A percentile compares a stretch with the other conserved stretches of the same genome.
Evolutionary conservation across 2,113 vertebrate species (phyloP).

Genomic region (Hyperopisus bebe): DNA sequence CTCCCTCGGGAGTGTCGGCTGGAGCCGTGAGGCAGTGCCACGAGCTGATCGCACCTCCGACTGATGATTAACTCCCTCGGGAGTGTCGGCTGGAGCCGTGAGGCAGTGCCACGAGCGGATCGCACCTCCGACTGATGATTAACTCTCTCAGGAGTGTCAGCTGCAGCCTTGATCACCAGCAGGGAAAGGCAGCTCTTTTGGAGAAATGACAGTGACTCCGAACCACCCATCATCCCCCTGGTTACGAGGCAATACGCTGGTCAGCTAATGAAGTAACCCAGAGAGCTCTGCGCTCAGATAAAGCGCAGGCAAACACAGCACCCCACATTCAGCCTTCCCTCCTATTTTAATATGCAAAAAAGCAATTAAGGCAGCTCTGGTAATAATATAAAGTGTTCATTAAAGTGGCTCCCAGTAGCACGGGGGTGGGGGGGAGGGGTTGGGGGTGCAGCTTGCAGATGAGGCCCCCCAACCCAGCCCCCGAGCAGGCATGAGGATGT

Average conservation of each 20-base stretch:
- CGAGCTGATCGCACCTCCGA: not conserved
- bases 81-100: not conserved
- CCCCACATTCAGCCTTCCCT: not conserved
- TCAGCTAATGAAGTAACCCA: not conserved
- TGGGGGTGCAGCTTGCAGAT: not conserved
- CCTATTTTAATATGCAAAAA: constrained; percentile 25
- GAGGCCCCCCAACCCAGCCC: not conserved
- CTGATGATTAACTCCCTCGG: not conserved
- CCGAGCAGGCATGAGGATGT: not conserved
- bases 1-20: not conserved
- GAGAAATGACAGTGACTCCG: not conserved
- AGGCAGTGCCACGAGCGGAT: not conserved
- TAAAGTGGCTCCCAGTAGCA: constrained; percentile 11
- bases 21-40: not conserved
- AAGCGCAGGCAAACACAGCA: not conserved
- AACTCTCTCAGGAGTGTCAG: not conserved
- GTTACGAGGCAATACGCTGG: not conserved
- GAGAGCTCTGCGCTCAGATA: not conserved
- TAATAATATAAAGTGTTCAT: constrained; percentile 25
- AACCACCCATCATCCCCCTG: not conserved
- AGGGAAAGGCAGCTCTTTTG: not conserved
- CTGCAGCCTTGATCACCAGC: not conserved
- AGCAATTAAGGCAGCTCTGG: constrained; percentile 23
- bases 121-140: not conserved
- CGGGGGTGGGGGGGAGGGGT: not conserved